These are phyloP conservation scores for Manis crassicaudata DNA, from an alignment of 2,797 vertebrate genomes.

Conservation along the genomic window DNA sequence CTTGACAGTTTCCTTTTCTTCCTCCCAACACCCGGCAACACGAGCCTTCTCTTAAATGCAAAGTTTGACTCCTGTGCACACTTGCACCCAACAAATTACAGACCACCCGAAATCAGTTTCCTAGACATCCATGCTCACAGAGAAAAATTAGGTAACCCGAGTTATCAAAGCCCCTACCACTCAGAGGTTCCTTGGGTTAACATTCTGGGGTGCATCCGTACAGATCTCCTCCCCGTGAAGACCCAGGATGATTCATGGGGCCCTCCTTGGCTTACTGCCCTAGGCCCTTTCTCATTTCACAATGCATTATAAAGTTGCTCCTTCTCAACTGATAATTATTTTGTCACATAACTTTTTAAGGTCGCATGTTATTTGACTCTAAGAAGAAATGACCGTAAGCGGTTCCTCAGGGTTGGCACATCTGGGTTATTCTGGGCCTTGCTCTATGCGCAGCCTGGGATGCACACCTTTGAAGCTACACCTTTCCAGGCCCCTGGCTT, in stretches of 20 bases:
- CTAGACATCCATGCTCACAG: rapidly evolving
- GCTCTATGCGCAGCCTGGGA: neutral
- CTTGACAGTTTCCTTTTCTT: neutral
- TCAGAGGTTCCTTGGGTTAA: neutral
- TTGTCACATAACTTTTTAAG: neutral
- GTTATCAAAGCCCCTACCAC: neutral
- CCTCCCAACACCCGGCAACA: neutral
- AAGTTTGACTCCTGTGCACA: no score
- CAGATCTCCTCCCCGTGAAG: no score
- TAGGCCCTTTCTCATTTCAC: no score
- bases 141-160: rapidly evolving
- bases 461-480: rapidly evolving
- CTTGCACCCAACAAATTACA: neutral
- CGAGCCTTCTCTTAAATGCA: neutral
- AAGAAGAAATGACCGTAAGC: no score
- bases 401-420: rapidly evolving
- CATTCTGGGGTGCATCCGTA: neutral
- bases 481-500: rapidly evolving
- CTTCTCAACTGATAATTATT: neutral
- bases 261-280: neutral
- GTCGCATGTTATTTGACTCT: rapidly evolving
- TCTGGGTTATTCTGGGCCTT: neutral
- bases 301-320: neutral
- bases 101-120: neutral
- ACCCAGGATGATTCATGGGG: no score